phyloP scores from a whole-genome alignment of 2,797 vertebrate species.

The Sebastes flavidus region DNA sequence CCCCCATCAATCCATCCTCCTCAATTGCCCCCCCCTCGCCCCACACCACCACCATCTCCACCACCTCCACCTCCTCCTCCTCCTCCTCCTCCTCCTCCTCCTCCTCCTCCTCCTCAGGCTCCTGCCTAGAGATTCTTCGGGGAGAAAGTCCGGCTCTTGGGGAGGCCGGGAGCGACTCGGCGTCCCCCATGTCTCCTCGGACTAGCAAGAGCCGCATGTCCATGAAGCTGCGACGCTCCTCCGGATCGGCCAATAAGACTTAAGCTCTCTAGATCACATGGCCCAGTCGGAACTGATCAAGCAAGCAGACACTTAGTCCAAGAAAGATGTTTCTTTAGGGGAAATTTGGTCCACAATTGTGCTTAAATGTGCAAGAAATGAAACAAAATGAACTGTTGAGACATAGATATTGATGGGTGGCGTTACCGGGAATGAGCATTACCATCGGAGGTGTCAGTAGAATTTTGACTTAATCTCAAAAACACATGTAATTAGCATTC shows the following conservation, averaged over 20 bases:
- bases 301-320: neutral
- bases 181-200: slow-evolving; percentile 97
- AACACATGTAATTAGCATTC: slow-evolving; percentile 1
- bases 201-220: slow-evolving; percentile 99
- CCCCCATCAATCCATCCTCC: neutral
- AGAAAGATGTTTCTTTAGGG: neutral
- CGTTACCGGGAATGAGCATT: neutral
- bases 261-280: slow-evolving; percentile 45
- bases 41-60: too few species aligned
- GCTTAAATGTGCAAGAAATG: neutral
- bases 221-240: slow-evolving; percentile 97
- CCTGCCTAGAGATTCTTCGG: slow-evolving; percentile 91
- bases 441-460: neutral
- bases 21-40: neutral
- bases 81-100: neutral
- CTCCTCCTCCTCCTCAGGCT: slow-evolving; percentile 83
- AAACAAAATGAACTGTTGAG: neutral
- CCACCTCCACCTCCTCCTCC: neutral
- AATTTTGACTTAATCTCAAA: neutral
- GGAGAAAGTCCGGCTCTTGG: slow-evolving; percentile 88
- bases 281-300: neutral
- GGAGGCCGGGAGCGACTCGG: slow-evolving; percentile 88
- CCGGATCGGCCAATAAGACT: slow-evolving; percentile 97
- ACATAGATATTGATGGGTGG: neutral
- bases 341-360: neutral